Conservation (phyloP, 2,113 vertebrate genomes). For the Pomatorhinus ruficollis region DNA sequence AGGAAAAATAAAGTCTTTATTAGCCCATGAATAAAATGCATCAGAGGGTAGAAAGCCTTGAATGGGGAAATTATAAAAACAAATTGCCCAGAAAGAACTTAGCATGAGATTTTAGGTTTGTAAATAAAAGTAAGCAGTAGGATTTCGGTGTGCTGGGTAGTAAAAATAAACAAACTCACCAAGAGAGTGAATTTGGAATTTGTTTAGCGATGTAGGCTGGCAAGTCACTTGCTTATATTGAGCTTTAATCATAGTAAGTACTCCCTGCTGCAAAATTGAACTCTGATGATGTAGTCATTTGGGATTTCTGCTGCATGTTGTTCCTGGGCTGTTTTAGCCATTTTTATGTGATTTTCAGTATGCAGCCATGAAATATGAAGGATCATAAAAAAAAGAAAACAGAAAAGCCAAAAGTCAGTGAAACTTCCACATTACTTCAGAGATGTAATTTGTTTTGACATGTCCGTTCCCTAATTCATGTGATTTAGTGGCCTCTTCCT, state of each 20-base stretch:
- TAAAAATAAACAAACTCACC: neutral
- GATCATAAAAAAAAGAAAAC: neutral
- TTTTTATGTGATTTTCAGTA: neutral
- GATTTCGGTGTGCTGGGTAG: neutral
- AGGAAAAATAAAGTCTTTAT: neutral
- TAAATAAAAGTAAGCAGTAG: neutral
- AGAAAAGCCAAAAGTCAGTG: neutral
- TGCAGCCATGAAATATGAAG: neutral
- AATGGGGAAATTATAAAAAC: slow-evolving; percentile 5
- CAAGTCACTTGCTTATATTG: neutral
- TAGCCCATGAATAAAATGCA: neutral
- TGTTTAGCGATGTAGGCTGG: neutral
- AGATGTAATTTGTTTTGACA: neutral
- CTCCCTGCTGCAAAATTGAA: neutral
- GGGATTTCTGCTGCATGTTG: neutral
- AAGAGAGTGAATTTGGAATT: slow-evolving; percentile 1
- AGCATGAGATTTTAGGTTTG: neutral
- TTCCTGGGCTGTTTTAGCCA: neutral
- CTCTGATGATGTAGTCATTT: neutral
- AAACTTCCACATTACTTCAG: neutral
- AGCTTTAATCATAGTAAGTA: neutral
- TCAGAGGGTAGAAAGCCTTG: neutral
- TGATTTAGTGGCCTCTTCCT: neutral
- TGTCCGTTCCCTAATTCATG: neutral
- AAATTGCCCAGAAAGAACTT: slow-evolving; percentile 17